Percentiles rank a stretch among this genome's conserved stretches.
phyloP scores from a whole-genome alignment of 2,888 invertebrate genomes.

The Tubulanus polymorphus region DNA sequence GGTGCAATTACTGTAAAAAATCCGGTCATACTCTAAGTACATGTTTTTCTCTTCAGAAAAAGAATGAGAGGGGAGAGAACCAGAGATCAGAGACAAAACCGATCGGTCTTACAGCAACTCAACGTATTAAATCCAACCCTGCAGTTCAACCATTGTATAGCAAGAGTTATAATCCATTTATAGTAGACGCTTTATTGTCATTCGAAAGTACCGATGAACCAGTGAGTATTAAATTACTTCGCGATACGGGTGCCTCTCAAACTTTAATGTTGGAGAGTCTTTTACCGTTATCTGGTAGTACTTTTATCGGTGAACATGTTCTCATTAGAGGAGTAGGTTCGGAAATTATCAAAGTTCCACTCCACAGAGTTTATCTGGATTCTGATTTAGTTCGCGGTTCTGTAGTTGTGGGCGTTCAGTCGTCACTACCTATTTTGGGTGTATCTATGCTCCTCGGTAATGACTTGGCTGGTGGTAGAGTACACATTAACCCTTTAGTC shows the following conservation, averaged over 20 bases:
- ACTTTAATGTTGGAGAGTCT: slow-evolving; percentile 16
- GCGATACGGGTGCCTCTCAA: slow-evolving; percentile 21
- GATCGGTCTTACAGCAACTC: too few relatives aligned
- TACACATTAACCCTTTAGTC: not conserved
- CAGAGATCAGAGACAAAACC: too few relatives aligned
- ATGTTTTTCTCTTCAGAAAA: too few relatives aligned
- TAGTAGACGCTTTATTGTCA: too few relatives aligned
- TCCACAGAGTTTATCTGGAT: slow-evolving; percentile 11
- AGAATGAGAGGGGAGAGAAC: too few relatives aligned
- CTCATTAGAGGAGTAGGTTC: slow-evolving; percentile 18
- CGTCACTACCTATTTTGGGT: slow-evolving; percentile 15
- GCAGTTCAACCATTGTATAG: too few relatives aligned
- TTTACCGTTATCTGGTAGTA: slow-evolving; percentile 13
- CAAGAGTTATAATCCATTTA: too few relatives aligned
- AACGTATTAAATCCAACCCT: too few relatives aligned
- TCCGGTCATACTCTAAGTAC: slow-evolving; percentile 11
- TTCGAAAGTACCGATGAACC: too few relatives aligned
- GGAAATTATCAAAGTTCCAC: slow-evolving; percentile 17
- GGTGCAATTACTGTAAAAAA: too few relatives aligned
- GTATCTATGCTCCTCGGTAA: slow-evolving; percentile 18
- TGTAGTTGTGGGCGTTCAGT: slow-evolving; percentile 16
- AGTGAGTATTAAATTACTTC: too few relatives aligned
- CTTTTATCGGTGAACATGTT: slow-evolving; percentile 13
- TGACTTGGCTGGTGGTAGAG: slow-evolving; percentile 15
- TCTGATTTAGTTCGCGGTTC: slow-evolving; percentile 16